Conservation (phyloP, 2,888 invertebrate genomes). For the Agrochola lychnidis region DNA sequence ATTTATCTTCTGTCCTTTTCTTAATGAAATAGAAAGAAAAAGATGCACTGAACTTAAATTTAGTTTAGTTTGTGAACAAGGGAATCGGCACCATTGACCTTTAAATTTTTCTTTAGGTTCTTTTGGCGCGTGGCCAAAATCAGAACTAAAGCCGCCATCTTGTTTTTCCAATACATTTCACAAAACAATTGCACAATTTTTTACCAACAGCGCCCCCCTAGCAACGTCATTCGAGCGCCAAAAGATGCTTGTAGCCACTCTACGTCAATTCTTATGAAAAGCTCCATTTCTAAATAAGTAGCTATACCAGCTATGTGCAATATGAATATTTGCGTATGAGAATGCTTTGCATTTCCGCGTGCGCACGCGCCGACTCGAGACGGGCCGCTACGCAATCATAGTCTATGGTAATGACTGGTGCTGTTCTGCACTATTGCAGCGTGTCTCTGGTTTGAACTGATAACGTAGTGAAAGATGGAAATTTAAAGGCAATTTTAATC, state of each 20-base stretch:
- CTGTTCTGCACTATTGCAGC: slow-evolving; percentile 49
- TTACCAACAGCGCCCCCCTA: background rate
- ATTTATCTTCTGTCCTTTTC: no score
- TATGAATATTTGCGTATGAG: slow-evolving; percentile 41
- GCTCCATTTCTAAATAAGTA: slow-evolving; percentile 20
- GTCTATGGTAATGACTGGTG: slow-evolving; percentile 41
- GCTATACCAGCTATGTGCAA: slow-evolving; percentile 28
- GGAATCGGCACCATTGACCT: no score
- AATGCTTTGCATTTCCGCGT: slow-evolving; percentile 55
- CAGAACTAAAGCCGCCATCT: background rate
- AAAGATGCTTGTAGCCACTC: background rate
- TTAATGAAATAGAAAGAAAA: no score
- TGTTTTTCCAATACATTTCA: background rate
- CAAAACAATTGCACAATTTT: background rate
- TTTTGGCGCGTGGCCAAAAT: no score
- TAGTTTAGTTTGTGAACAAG: no score
- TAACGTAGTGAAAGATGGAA: background rate
- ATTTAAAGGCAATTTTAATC: background rate
- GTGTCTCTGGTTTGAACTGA: slow-evolving; percentile 23
- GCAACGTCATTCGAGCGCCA: background rate
- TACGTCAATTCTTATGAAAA: background rate
- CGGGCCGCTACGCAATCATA: slow-evolving; percentile 62
- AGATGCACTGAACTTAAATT: no score
- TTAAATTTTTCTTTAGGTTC: background rate
- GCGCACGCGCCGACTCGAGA: slow-evolving; percentile 49